Conservation (phyloP, 2,888 invertebrate genomes). For the Halictus quadricinctus region DNA sequence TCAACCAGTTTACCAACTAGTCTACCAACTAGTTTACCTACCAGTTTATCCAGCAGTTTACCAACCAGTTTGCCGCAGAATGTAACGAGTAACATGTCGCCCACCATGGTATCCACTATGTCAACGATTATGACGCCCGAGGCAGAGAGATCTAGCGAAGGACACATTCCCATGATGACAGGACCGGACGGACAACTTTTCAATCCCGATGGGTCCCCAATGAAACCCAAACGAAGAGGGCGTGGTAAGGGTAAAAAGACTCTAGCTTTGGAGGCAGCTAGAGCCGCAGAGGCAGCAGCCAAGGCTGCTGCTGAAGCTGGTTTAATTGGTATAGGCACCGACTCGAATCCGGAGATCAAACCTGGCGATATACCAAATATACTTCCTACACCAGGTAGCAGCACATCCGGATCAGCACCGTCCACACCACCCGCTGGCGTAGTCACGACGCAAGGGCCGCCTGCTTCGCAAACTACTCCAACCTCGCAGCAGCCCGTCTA, state of each 20-base stretch:
- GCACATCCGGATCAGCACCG: conserved; percentile 81
- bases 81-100: conserved; percentile 53
- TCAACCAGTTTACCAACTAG: conserved; percentile 18
- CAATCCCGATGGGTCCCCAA: conserved; percentile 76
- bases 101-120: conserved; percentile 64
- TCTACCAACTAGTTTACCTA: conserved; percentile 13
- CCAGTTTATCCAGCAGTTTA: conserved; percentile 22
- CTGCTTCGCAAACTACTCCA: conserved; percentile 69
- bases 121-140: conserved; percentile 65
- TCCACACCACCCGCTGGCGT: conserved; percentile 77
- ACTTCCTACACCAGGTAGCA: conserved; percentile 79
- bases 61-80: conserved; percentile 37
- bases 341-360: conserved; percentile 76
- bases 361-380: conserved; percentile 75
- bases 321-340: conserved; percentile 74
- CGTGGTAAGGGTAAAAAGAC: conserved; percentile 82
- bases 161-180: conserved; percentile 72
- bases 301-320: conserved; percentile 79
- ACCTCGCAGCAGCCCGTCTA: conserved; percentile 73
- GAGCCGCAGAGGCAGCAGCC: conserved; percentile 84
- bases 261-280: conserved; percentile 79
- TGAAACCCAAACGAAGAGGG: conserved; percentile 80
- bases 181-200: conserved; percentile 75
- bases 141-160: conserved; percentile 62
- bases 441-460: conserved; percentile 75